Percentiles rank a stretch among this genome's conserved stretches.
These are phyloP conservation scores for Microtus obscurus DNA, from an alignment of 2,797 vertebrate genomes.

Conservation along the genomic window DNA sequence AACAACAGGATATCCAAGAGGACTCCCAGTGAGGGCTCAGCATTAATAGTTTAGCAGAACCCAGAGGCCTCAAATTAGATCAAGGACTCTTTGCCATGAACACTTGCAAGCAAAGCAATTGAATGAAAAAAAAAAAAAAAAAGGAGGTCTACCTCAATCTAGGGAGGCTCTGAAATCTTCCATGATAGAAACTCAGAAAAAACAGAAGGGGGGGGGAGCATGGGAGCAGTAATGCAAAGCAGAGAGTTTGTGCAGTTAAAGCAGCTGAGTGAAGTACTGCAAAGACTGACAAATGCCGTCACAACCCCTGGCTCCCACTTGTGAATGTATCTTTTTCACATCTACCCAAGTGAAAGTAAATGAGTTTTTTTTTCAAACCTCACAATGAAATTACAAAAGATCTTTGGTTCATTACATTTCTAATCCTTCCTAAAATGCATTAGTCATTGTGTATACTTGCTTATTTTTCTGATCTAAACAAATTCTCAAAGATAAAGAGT, in stretches of 20 bases:
- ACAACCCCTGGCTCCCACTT: background rate
- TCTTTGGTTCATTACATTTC: background rate
- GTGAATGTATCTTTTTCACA: background rate
- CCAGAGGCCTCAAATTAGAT: background rate
- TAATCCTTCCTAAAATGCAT: background rate
- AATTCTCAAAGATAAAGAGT: slow-evolving; percentile 48
- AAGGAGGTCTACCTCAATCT: background rate
- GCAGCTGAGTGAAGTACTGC: background rate
- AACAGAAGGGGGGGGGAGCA: background rate
- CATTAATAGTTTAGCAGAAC: background rate
- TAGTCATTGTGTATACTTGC: background rate
- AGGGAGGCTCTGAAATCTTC: background rate
- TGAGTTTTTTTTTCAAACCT: background rate
- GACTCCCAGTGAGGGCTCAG: background rate
- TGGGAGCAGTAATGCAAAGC: background rate
- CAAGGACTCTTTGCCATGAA: background rate
- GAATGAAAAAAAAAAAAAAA: background rate
- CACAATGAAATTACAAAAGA: slow-evolving; percentile 23
- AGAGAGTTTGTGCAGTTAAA: background rate
- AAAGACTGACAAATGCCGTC: background rate
- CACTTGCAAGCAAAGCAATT: background rate
- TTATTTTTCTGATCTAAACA: slow-evolving; percentile 39
- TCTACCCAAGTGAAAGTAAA: background rate
- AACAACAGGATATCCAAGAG: background rate
- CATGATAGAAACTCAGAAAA: background rate